Evolutionary conservation across 2,113 vertebrate genomes (phyloP).

Genomic region (Asarcornis scutulata): DNA sequence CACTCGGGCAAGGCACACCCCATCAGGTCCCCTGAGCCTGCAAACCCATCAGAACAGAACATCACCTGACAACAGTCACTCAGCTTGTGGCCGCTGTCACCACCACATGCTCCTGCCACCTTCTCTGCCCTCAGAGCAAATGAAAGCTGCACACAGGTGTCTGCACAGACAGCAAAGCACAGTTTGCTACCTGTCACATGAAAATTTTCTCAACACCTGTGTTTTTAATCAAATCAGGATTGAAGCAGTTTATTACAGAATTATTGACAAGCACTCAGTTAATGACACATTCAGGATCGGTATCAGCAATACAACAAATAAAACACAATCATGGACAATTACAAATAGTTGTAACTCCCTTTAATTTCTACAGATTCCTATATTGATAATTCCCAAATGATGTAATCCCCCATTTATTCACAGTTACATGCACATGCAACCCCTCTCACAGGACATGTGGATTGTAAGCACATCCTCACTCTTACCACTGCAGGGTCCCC

Average conservation of each 20-base stretch:
- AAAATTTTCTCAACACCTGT: background rate
- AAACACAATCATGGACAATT: background rate
- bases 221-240: background rate
- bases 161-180: background rate
- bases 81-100: background rate
- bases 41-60: background rate
- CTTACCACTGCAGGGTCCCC: background rate
- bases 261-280: background rate
- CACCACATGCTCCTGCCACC: background rate
- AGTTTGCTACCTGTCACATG: background rate
- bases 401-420: background rate
- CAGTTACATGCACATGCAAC: background rate
- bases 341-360: background rate
- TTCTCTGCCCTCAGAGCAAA: background rate
- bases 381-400: background rate
- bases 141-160: background rate
- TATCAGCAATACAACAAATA: background rate
- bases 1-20: background rate
- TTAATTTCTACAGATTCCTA: background rate
- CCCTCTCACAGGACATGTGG: background rate
- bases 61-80: background rate
- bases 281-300: background rate
- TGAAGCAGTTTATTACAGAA: background rate
- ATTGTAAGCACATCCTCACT: background rate
- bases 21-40: background rate